Percentiles rank a stretch among this genome's conserved stretches.
phyloP scores from a whole-genome alignment of 35 echinoderm and acorn worm species.

The Patiria miniata region DNA sequence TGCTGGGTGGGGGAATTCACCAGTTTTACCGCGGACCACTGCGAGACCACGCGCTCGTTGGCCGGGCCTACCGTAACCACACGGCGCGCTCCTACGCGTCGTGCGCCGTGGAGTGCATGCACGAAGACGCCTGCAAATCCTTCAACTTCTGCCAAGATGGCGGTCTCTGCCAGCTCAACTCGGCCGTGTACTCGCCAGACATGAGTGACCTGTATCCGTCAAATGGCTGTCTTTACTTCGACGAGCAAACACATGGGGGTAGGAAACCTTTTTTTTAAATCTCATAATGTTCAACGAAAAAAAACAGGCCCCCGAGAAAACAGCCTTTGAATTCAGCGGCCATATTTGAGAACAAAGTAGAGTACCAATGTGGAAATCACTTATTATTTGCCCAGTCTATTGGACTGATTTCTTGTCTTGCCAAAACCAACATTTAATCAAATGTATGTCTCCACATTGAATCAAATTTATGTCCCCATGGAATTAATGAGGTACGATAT shows the following conservation, averaged over 20 bases:
- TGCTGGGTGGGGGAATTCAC: not conserved
- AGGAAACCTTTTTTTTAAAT: not conserved
- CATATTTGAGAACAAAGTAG: too few relatives aligned
- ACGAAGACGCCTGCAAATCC: not conserved
- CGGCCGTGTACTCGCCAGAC: not conserved
- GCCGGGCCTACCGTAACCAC: not conserved
- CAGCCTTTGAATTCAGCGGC: too few relatives aligned
- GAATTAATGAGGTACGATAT: too few relatives aligned
- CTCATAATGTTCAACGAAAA: not conserved
- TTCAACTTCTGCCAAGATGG: constrained; percentile 5
- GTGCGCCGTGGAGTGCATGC: not conserved
- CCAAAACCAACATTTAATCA: too few relatives aligned
- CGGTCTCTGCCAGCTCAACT: not conserved
- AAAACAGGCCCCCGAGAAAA: too few relatives aligned
- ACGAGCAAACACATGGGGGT: not conserved
- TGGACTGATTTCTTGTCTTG: too few relatives aligned
- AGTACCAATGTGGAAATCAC: too few relatives aligned
- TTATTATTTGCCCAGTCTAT: too few relatives aligned
- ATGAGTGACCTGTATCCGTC: not conserved
- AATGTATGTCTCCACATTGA: too few relatives aligned
- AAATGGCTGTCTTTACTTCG: not conserved
- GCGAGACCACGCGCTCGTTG: not conserved
- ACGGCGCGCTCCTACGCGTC: not conserved
- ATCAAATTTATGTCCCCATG: too few relatives aligned
- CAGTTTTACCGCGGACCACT: not conserved